Evolutionary conservation across 2,113 vertebrate species (phyloP), one percentile per base, ranked within the genome.

Genomic region (Tonatia bakeri): DNA sequence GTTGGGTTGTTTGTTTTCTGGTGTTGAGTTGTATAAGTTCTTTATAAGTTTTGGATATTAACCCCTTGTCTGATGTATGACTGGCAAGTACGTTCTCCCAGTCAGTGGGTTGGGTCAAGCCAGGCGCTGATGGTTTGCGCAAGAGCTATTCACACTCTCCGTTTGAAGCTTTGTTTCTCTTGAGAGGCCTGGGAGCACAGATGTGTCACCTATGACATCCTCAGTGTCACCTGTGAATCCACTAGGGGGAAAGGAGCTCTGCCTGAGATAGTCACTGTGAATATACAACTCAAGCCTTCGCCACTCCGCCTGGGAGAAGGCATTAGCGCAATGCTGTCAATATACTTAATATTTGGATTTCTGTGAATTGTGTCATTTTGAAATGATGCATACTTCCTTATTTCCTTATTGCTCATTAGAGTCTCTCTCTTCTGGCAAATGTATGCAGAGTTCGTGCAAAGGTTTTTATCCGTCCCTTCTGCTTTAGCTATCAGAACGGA

Each of bases 401-500:
- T 82, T 95, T 95, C 31, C 17, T 20, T 22, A 87, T 72, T 87
- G 47, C 26, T 81, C 70, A 61, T 93, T n/a, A 54, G 7, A 93
- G n/a, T 79, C 45, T 70, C 22, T 89, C 40, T 75, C 22, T 89
- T 33, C 69, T 80, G 56, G 91, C 19, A 90, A 94, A 90, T 73
- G 85, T 50, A 40, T 69, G 36, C 64, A 88, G 77, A 70, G 22
- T 69, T 1, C 87, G 56, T 73, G 43, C 64, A 54, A 93, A 43
- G 59, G 91, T 94, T 93, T 98, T 95, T 83, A 87, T 40, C 64
- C 88, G 40, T 59, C 88, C 13, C 31, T 91, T 94, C 94, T 89
- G 70, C 93, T 85, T 94, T 92, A 96, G 76, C 94, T 94, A 93
- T 95, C 50, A 81, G 86, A 94, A 87, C 52, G 75, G 19, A 38